phyloP scores from a whole-genome alignment of 1,140 invertebrate genomes.

The Bombus vancouverensis region DNA sequence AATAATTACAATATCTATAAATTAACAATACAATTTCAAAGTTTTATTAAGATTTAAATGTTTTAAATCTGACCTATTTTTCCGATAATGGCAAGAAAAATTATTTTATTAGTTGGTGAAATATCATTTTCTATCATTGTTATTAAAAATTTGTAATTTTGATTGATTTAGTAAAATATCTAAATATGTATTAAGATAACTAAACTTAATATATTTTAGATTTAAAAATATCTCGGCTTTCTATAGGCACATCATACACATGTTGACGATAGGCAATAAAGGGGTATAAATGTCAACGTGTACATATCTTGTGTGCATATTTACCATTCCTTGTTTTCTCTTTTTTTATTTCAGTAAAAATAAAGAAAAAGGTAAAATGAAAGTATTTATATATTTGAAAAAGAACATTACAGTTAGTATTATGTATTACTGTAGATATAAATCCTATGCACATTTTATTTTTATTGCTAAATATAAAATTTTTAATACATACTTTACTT shows the following conservation, averaged over 20 bases:
- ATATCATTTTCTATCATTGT: not conserved
- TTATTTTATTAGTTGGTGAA: not conserved
- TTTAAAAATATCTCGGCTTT: too few relatives aligned
- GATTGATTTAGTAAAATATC: not conserved
- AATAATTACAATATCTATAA: not conserved
- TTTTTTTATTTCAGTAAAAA: constrained; percentile 9
- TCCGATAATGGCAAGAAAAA: not conserved
- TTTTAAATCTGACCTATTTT: not conserved
- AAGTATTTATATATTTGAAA: not conserved
- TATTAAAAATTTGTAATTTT: not conserved
- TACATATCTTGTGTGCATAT: constrained; percentile 1
- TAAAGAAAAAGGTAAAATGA: not conserved
- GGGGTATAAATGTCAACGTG: constrained; percentile 13
- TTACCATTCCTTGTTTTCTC: too few relatives aligned
- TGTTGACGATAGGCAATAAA: not conserved
- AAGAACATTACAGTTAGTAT: not conserved
- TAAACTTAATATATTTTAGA: not conserved
- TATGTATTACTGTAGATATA: not conserved
- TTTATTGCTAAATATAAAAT: not conserved
- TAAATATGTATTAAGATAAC: not conserved
- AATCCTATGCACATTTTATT: not conserved
- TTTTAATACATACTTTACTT: not conserved
- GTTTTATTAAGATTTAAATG: not conserved
- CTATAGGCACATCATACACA: not conserved
- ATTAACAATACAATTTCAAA: not conserved